Evolutionary conservation across 2,113 vertebrate species (phyloP).

Genomic region (Vireo altiloquus): DNA sequence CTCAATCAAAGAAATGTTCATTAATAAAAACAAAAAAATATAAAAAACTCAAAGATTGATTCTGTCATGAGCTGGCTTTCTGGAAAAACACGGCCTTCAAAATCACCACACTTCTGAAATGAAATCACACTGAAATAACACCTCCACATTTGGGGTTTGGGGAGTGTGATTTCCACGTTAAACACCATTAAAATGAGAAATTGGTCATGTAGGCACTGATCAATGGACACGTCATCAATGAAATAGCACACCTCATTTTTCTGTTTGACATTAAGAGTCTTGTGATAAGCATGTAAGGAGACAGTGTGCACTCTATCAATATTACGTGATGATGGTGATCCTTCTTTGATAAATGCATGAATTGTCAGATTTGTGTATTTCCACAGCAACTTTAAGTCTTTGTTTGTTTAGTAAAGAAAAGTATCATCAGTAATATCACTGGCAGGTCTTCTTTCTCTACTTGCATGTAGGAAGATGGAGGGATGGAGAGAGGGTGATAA

Average conservation of each 20-base stretch:
- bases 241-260: background rate
- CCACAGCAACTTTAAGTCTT: constrained; percentile 22
- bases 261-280: background rate
- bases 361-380: constrained; percentile 7
- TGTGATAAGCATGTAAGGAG: background rate
- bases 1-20: background rate
- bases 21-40: background rate
- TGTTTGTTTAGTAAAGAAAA: constrained; percentile 15
- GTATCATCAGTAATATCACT: background rate
- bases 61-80: background rate
- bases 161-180: background rate
- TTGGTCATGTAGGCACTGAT: background rate
- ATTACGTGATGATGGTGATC: background rate
- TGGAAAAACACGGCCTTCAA: background rate
- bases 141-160: background rate
- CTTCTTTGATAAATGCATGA: constrained; percentile 12
- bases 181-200: background rate
- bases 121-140: background rate
- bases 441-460: background rate
- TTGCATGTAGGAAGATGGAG: background rate
- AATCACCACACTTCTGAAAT: background rate
- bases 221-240: background rate
- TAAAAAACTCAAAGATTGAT: background rate
- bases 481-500: background rate
- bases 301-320: background rate